Base-by-base conservation (phyloP, 2,113 vertebrate genomes). In the Neofelis nebulosa region DNA sequence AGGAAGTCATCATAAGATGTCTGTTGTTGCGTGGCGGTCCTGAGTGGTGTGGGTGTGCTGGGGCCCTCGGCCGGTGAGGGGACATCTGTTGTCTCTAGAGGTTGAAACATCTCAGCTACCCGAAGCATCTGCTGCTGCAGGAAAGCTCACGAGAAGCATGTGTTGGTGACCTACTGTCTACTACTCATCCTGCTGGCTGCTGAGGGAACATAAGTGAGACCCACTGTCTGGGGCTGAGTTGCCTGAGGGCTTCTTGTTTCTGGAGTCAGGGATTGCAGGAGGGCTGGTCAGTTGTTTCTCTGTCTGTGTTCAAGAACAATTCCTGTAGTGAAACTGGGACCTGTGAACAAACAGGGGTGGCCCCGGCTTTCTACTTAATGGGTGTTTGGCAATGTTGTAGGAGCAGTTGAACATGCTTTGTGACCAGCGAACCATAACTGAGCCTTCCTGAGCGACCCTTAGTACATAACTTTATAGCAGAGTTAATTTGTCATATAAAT, bases 71-170 rank as follows among this genome's bases (percentile, higher is more conserved):
- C 48, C 73, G 50, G 50, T 71, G n/a, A 85, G 50, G 55, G 68
- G 73, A 74, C 12, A 13, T 88, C 52, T 93, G 48, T 88, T 63
- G 36, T 96, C 66, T 74, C 74, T 33, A 86, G 78, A 88, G 71
- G 27, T 55, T 29, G 18, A 63, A 65, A 33, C 66, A n/a, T 13
- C 38, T 61, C 57, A n/a, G 38, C 86, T 80, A 1, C 57, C 29
- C 48, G 79, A 92, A 96, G 92, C 89, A 69, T 68, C 94, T 93
- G 91, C 63, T 80, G 15, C 52, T 96, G 57, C n/a, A 87, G 95
- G 88, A 95, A 94, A 78, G 48, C 69, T 79, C 27, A 68, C 76
- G 88, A 10, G 82, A 63, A 97, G 85, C 69, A 57, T 31, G 89
- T 96, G 85, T 84, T 80, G 86, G 36, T 38, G 5, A 14, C 68